Base-by-base conservation (phyloP, 2,797 vertebrate species). In the Mionectes olivaceus region DNA sequence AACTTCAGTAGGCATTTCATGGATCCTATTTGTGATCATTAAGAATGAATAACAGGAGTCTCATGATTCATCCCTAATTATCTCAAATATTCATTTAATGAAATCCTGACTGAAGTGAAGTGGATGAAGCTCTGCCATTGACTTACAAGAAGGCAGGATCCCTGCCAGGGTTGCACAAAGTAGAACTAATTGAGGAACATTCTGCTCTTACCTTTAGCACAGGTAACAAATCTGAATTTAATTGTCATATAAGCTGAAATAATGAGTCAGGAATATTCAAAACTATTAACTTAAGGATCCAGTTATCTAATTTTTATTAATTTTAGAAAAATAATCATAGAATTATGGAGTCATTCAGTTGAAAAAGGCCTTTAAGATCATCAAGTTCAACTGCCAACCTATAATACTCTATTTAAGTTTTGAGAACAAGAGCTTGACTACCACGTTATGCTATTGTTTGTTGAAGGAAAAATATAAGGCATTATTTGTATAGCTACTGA, bases 41-140 rank as follows among this genome's bases (percentile, higher is more conserved):
- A 94, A 88, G 53, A 89, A 69, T 23, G 83, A 83, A 92, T 89
- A 83, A 28, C 64, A 83, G 19, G 69, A 94, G 85, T 78, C 87
- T 92, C 39, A 61, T 90, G 91, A 93, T 83, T 90, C 3, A 22
- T 90, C 76, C 13, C 33, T 93, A 90, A 94, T 94, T 92, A 94
- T 25, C 27, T 43, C 61, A 89, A 94, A 95, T 92, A 92, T 39
- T 92, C 52, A 75, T 87, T 90, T 85, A 87, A 94, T 87, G 79
- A 75, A 91, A 68, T 85, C 30, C 50, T 80, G 46, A 74, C 44
- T 87, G 37, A 59, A 82, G 15, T 15, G 35, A 73, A 43, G 59
- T 18, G 67, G 63, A 35, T 71, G 82, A 94, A 85, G 33, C 30
- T 68, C 39, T 75, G 49, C 41, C 60, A 33, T 5, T 80, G 64